Evolutionary conservation across 2,797 vertebrate species (phyloP), one percentile per base, ranked within the genome.

Genomic region (Lophura swinhoii): DNA sequence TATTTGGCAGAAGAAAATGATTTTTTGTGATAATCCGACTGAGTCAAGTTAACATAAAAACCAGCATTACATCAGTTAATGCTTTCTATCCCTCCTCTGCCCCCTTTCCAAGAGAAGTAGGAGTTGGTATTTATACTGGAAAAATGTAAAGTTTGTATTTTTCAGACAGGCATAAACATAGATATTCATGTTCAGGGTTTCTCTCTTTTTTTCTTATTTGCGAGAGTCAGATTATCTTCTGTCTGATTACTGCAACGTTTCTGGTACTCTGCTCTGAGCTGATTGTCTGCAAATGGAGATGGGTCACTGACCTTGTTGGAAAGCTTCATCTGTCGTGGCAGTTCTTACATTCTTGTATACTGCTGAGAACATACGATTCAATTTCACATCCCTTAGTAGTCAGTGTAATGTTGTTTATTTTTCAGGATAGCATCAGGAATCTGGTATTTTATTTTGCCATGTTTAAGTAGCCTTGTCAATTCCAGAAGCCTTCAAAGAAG

Each of bases 81-180:
- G 87, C 63, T 75, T 83, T 91, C 64, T 87, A 9, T 60, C 43
- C 68, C 63, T 92, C 67, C 63, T 75, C 73, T 94, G 67, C 55
- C 59, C 41, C 60, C 70, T 82, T 94, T 49, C 83, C 85, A 73
- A 73, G 70, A 79, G 73, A 75, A 70, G 63, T 29, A 79, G 41
- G 39, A 56, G 49, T 63, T 90, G 62, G 21, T 90, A 51, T 84
- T 91, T 88, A 78, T 76, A 70, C 69, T 85, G 69, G 58, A 93
- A 93, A 83, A 77, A 66, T 14, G 4, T 51, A 75, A 77, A 88
- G 20, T 48, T 37, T 76, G 56, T 10, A 29, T 78, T 63, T 92
- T 93, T 87, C 59, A 78, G 53, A 58, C 6, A 9, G 58, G 8
- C 66, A 14, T 48, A 87, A 87, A 74, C 64, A 14, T 68, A 37